Evolutionary conservation across 2,888 invertebrate genomes (phyloP).

Genomic region (Parnassius apollo): DNA sequence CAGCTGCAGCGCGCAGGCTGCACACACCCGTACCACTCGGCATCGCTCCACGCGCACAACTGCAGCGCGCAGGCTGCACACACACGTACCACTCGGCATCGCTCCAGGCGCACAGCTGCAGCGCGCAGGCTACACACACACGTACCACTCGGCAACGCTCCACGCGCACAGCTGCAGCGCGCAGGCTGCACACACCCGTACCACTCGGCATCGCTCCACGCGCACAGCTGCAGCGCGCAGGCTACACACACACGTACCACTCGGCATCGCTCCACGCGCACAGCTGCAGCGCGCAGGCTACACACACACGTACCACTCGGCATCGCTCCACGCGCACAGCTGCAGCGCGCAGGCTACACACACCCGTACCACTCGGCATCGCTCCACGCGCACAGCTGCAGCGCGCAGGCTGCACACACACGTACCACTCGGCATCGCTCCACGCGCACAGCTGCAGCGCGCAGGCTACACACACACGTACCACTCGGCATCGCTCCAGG

Average conservation of each 20-base stretch:
- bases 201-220: conserved; percentile 93
- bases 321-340: conserved; percentile 87
- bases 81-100: not conserved
- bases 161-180: conserved; percentile 27
- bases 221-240: conserved; percentile 80
- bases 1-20: conserved; percentile 48
- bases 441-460: conserved; percentile 27
- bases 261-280: conserved; percentile 91
- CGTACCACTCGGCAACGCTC: not conserved
- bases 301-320: conserved; percentile 83
- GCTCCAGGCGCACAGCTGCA: not conserved
- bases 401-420: not conserved
- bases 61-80: conserved; percentile 86
- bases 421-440: not conserved
- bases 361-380: not conserved
- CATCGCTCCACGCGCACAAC: conserved; percentile 87
- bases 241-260: conserved; percentile 75
- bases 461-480: not conserved
- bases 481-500: conserved; percentile 93
- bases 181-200: not conserved
- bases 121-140: not conserved
- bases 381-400: not conserved
- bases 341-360: conserved; percentile 86
- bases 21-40: conserved; percentile 83
- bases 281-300: conserved; percentile 48